A percentile compares a stretch with the other conserved stretches of the same genome.
Conservation (phyloP, 2,797 vertebrate species). For the Botia almorhae region DNA sequence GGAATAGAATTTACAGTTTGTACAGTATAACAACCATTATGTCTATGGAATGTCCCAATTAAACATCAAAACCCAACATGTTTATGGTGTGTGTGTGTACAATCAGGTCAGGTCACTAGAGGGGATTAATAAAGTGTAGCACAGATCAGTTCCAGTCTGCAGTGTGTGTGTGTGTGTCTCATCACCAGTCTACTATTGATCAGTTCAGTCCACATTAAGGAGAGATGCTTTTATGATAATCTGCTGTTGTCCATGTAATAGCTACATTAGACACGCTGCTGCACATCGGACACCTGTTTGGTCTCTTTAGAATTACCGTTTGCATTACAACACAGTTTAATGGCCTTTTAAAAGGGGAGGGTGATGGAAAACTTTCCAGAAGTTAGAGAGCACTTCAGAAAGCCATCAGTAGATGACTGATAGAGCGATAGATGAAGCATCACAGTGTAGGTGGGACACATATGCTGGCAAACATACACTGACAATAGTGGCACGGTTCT, state of each 20-base stretch:
- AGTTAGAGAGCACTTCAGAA: conserved; percentile 75
- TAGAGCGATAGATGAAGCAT: conserved; percentile 63
- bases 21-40: no score
- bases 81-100: background rate
- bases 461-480: background rate
- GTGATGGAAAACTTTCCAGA: conserved; percentile 76
- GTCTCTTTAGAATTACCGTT: conserved; percentile 77
- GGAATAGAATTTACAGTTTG: no score
- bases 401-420: conserved; percentile 56
- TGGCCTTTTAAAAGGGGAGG: conserved; percentile 74
- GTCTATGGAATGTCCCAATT: no score
- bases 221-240: conserved; percentile 85
- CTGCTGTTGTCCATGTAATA: conserved; percentile 76
- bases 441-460: conserved; percentile 33
- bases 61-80: background rate
- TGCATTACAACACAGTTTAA: conserved; percentile 82
- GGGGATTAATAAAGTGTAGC: conserved; percentile 38
- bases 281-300: conserved; percentile 80
- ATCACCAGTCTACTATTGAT: conserved; percentile 57
- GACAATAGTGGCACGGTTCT: conserved; percentile 27
- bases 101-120: background rate
- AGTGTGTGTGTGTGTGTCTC: conserved; percentile 8
- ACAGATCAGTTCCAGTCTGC: conserved; percentile 32
- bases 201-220: conserved; percentile 73
- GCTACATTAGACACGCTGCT: conserved; percentile 81